phyloP scores from a whole-genome alignment of 2,797 vertebrate species.

The Sparus aurata region DNA sequence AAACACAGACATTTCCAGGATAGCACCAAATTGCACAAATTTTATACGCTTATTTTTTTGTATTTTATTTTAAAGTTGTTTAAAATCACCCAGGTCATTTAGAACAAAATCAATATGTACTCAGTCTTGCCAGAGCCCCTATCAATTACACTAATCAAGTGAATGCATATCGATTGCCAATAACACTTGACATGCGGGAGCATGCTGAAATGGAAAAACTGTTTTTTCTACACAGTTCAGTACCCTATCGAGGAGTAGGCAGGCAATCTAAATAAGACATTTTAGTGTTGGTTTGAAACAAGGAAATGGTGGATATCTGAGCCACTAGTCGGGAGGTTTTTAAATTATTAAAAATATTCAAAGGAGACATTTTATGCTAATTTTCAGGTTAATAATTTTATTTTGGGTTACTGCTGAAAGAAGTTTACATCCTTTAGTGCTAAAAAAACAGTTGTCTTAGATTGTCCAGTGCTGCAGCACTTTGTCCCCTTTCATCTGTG shows the following conservation, averaged over 20 bases:
- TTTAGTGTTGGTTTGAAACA: background rate
- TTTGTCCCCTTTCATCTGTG: too few species aligned
- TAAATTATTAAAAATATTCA: background rate
- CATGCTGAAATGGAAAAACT: slow-evolving; percentile 1
- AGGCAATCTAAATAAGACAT: background rate
- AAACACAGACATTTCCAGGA: background rate
- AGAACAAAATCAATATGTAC: slow-evolving; percentile 52
- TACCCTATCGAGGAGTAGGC: background rate
- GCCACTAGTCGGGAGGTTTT: background rate
- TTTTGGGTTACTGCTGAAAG: too few species aligned
- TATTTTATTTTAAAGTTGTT: too few species aligned
- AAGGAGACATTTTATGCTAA: too few species aligned
- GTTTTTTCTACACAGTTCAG: background rate
- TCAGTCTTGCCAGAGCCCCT: slow-evolving; percentile 25
- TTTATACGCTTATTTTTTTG: too few species aligned
- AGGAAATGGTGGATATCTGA: background rate
- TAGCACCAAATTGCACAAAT: background rate
- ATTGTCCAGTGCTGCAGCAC: too few species aligned
- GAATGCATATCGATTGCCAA: slow-evolving; percentile 46
- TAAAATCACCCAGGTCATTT: slow-evolving; percentile 15
- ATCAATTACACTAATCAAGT: slow-evolving; percentile 61
- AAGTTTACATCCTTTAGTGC: too few species aligned
- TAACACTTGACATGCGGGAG: slow-evolving; percentile 12
- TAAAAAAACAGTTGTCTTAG: too few species aligned
- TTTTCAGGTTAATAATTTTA: too few species aligned